Conservation (phyloP, 2,113 vertebrate genomes). For the Oncorhynchus masou region DNA sequence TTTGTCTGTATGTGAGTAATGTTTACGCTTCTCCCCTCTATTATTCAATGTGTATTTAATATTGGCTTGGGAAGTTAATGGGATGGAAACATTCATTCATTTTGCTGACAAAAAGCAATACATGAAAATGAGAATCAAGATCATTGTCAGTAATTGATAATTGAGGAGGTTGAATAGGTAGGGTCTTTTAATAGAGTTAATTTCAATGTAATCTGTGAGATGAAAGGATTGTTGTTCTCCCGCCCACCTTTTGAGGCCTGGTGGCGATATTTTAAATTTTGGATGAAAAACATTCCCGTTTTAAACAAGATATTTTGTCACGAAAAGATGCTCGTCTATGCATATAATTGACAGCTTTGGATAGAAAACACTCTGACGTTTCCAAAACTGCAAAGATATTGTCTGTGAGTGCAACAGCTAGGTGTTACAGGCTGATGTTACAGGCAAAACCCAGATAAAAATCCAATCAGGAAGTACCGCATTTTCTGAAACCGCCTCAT, state of each 20-base stretch:
- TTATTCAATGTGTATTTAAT: constrained; percentile 37
- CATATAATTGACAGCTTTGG: too few relatives aligned
- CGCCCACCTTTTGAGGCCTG: constrained; percentile 7
- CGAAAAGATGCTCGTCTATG: too few relatives aligned
- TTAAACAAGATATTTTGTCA: too few relatives aligned
- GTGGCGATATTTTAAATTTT: too few relatives aligned
- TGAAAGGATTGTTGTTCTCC: constrained; percentile 17
- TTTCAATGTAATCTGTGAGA: constrained; percentile 17
- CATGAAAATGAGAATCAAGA: constrained; percentile 32
- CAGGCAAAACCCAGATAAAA: too few relatives aligned
- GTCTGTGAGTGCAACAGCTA: too few relatives aligned
- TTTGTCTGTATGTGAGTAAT: constrained; percentile 24
- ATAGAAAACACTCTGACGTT: too few relatives aligned
- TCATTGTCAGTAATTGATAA: constrained; percentile 20
- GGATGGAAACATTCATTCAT: constrained; percentile 51
- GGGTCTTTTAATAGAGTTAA: constrained; percentile 3
- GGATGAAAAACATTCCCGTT: too few relatives aligned
- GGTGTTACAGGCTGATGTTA: too few relatives aligned
- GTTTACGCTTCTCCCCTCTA: constrained; percentile 4
- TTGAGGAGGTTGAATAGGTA: constrained; percentile 27
- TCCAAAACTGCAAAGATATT: too few relatives aligned
- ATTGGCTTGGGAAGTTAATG: constrained; percentile 39
- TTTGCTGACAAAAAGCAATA: constrained; percentile 39
- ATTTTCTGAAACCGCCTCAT: too few relatives aligned
- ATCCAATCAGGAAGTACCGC: too few relatives aligned